These are phyloP conservation scores for Strongylocentrotus purpuratus DNA, from an alignment of 35 echinoderm and acorn worm species.

Conservation along the genomic window DNA sequence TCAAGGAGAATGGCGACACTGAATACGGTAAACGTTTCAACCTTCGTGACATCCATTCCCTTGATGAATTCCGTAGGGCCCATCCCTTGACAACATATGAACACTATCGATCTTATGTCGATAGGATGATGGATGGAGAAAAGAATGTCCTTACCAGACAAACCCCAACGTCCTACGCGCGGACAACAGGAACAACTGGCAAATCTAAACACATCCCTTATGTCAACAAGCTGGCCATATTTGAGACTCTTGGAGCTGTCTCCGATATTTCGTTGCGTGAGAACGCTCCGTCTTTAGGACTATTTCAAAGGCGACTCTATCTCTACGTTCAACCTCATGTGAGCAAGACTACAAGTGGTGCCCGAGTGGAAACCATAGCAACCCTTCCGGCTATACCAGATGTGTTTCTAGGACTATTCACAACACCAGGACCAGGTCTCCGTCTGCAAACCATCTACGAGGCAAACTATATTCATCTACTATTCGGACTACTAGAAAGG, in stretches of 20 bases:
- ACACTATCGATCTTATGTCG: slow-evolving; percentile 55
- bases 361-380: slow-evolving; percentile 34
- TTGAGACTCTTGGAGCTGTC: background rate
- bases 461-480: slow-evolving; percentile 61
- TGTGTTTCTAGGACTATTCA: slow-evolving; percentile 38
- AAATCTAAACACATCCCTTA: slow-evolving; percentile 47
- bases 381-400: slow-evolving; percentile 27
- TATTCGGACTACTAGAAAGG: slow-evolving; percentile 62
- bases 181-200: slow-evolving; percentile 73
- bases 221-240: background rate
- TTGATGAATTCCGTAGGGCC: slow-evolving; percentile 55
- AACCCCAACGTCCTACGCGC: slow-evolving; percentile 9
- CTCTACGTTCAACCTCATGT: slow-evolving; percentile 48
- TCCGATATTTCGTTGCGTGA: slow-evolving; percentile 10
- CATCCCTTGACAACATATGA: slow-evolving; percentile 72
- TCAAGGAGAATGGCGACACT: slow-evolving; percentile 62
- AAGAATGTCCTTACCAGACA: slow-evolving; percentile 56
- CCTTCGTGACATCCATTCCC: slow-evolving; percentile 48
- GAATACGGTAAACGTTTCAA: slow-evolving; percentile 63
- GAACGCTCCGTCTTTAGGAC: slow-evolving; percentile 20
- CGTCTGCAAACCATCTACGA: slow-evolving; percentile 51
- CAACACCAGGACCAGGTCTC: slow-evolving; percentile 61
- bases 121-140: slow-evolving; percentile 61
- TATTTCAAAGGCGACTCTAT: slow-evolving; percentile 52
- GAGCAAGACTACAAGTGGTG: slow-evolving; percentile 38